These are phyloP conservation scores for Leucophora obtusa DNA, from an alignment of 2,888 invertebrate genomes.

Conservation along the genomic window DNA sequence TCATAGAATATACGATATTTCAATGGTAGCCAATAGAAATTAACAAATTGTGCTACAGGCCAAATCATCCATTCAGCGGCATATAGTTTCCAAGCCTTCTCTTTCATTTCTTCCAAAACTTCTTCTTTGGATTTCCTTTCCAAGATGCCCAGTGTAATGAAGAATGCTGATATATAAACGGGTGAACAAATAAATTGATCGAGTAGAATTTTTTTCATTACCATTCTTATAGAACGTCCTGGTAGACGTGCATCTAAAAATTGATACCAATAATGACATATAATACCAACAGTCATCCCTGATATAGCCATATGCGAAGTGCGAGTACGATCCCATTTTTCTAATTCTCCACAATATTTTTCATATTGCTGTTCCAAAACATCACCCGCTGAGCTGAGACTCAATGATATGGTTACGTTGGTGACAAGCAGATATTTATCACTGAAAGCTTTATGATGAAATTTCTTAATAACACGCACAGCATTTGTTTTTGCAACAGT, in stretches of 20 bases:
- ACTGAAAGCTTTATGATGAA: conserved; percentile 80
- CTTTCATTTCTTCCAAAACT: conserved; percentile 83
- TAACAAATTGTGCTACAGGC: conserved; percentile 95
- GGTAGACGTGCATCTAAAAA: conserved; percentile 86
- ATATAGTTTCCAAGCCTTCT: conserved; percentile 88
- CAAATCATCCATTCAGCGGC: conserved; percentile 94
- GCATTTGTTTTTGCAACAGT: conserved; percentile 49
- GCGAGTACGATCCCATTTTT: conserved; percentile 81
- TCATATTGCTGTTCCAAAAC: conserved; percentile 89
- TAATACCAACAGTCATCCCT: conserved; percentile 87
- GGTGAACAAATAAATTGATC: conserved; percentile 94
- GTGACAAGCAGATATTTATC: conserved; percentile 86
- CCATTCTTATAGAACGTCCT: conserved; percentile 83
- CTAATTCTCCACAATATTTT: conserved; percentile 80
- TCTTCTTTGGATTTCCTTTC: conserved; percentile 83
- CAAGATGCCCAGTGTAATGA: conserved; percentile 86
- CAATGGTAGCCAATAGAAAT: conserved; percentile 91
- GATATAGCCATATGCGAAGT: conserved; percentile 88
- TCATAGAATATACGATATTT: conserved; percentile 92
- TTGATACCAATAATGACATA: conserved; percentile 93
- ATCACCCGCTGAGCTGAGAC: conserved; percentile 89
- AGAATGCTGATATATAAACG: conserved; percentile 86
- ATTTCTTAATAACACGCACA: conserved; percentile 57
- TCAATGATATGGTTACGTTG: conserved; percentile 87
- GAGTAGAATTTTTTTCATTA: conserved; percentile 87